Evolutionary conservation across 2,888 invertebrate species (phyloP), one percentile per base, ranked within the genome.

Genomic region (Conistra vaccinii): DNA sequence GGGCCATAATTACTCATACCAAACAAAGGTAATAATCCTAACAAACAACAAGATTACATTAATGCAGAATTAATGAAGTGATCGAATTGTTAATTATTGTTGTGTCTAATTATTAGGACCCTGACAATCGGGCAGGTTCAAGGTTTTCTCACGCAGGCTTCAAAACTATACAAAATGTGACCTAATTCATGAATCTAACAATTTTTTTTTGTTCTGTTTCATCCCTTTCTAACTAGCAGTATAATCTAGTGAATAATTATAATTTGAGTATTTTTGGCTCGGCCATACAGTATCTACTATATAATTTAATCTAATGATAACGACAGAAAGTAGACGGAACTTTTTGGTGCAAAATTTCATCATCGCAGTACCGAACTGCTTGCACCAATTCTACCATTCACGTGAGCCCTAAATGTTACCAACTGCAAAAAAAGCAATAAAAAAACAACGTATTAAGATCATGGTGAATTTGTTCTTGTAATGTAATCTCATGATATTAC

Each of bases 401-500:
- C 53, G 55, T 58, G 14, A 39, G 45, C 58, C 32, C 69, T 72
- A 61, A 73, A 81, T 55, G 35, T 71, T 66, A 12, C 57, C n/a
- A 66, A 53, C 32, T 55, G 14, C 35, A 69, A 76, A 83, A 82
- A 72, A 82, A 71, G 0, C 23, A 76, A 62, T 58, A 60, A 65
- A 26, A 66, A 23, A 6, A 66, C 53, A 78, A 69, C 69, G 62
- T 71, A 83, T 79, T 83, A 83, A 85, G 79, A 76, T 72, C 79
- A 85, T 77, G 85, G 83, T 73, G 57, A 79, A 55, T 70, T 80
- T 71, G 71, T 60, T 70, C 45, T 72, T 78, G 63, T 76, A 69
- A 77, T 68, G 68, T 74, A 77, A 77, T 69, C 77, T 85, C 53
- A 81, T 70, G 85, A 68, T 75, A 72, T 81, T 73, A 58, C 65